A percentile compares a stretch with the other conserved stretches of the same genome.
phyloP scores from a whole-genome alignment of 2,113 vertebrate species.

The Aptenodytes patagonicus region DNA sequence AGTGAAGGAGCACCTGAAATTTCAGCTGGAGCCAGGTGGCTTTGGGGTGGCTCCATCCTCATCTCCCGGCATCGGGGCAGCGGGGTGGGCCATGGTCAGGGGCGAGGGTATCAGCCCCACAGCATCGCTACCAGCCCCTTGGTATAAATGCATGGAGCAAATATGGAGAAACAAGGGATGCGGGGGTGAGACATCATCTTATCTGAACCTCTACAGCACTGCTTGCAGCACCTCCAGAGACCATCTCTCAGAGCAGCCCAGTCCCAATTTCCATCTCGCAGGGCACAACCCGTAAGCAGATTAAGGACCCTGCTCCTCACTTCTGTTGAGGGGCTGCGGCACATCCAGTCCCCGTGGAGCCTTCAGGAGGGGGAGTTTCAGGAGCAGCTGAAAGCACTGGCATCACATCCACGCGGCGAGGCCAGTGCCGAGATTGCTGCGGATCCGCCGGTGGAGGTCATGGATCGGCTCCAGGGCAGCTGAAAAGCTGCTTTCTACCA shows the following conservation, averaged over 20 bases:
- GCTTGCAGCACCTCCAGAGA: not conserved
- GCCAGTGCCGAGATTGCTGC: not conserved
- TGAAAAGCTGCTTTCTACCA: not conserved
- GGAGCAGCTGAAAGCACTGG: not conserved
- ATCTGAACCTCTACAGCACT: too few relatives aligned
- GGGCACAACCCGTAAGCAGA: not conserved
- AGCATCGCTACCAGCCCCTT: not conserved
- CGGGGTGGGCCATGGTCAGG: not conserved
- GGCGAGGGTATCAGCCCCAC: not conserved
- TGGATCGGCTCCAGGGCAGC: not conserved
- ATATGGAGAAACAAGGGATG: not conserved
- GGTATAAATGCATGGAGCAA: not conserved
- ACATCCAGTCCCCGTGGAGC: not conserved
- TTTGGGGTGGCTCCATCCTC: not conserved
- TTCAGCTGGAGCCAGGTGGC: not conserved
- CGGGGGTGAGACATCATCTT: not conserved
- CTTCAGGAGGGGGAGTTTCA: not conserved
- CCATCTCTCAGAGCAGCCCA: not conserved
- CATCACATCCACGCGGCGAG: rapidly evolving
- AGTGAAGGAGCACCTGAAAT: not conserved
- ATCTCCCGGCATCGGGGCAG: not conserved
- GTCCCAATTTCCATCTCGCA: not conserved
- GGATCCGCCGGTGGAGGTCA: not conserved
- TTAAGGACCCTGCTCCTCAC: not conserved
- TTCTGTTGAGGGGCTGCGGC: not conserved